Base-by-base conservation (phyloP, 2,797 vertebrate genomes). In the Crenuchus spilurus region DNA sequence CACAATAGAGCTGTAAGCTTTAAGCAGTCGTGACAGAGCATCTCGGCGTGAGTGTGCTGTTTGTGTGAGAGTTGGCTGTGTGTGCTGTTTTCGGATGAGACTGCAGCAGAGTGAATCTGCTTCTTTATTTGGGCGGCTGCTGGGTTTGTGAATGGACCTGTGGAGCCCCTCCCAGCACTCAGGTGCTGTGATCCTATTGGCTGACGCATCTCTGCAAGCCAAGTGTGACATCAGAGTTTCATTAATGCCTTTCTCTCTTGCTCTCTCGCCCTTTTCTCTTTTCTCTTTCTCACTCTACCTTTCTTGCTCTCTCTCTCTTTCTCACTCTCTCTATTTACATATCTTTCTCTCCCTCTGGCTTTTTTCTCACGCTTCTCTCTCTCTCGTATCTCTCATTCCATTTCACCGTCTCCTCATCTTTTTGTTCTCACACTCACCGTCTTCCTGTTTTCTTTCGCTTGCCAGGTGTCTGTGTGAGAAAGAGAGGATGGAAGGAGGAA, bases 161-260 rank as follows among this genome's bases (percentile, higher is more conserved):
- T 74, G 61, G 14, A 48, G 75, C 80, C 80, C 80, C 78, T 76
- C 82, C 84, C 77, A 75, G 39, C 69, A 60, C 73, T 80, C 78
- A 80, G 80, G 79, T 66, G 65, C 75, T 39, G 54, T 18, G 37
- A 54, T 87, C 70, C 71, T 77, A 86, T 88, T 84, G 85, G 87
- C 80, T 80, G 83, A 82, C 33, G 76, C 80, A 82, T 84, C 85
- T 88, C 83, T 85, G 85, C 86, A 81, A 84, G 83, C 86, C 77
- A 83, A 75, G 83, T 86, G 84, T 82, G 83, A 83, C 73, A 81
- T 85, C 83, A 84, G 76, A 78, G 79, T 80, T 87, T 77, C 87
- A 87, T 84, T 88, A 83, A 85, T 89, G 57, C 51, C 63, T 66
- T 28, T 70, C 67, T 76, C 57, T 61, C 57, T 48, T 48, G 11